phyloP scores from a whole-genome alignment of 2,113 vertebrate species.

The Prolemur simus region DNA sequence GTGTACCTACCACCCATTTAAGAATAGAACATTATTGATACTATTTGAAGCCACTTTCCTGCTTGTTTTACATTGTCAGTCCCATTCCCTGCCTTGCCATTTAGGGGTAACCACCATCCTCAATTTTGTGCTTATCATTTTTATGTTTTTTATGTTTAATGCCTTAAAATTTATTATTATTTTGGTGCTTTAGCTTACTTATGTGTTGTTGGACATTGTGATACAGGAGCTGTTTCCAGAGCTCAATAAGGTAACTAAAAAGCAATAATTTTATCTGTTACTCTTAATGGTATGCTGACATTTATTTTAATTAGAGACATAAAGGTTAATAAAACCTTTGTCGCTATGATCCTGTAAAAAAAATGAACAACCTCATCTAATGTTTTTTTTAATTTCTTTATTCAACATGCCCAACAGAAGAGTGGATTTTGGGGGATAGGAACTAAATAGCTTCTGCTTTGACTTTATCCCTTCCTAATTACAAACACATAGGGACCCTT shows the following conservation, averaged over 20 bases:
- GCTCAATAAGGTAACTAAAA: conserved; percentile 88
- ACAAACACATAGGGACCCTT: not conserved
- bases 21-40: not conserved
- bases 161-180: conserved; percentile 28
- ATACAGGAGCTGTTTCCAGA: conserved; percentile 96
- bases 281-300: not conserved
- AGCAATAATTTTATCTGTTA: conserved; percentile 43
- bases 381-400: conserved; percentile 19
- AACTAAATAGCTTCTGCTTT: not conserved
- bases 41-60: not conserved
- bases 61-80: not conserved
- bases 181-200: conserved; percentile 90
- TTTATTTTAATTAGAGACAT: not conserved
- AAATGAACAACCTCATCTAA: conserved; percentile 8
- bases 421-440: not conserved
- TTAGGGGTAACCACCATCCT: not conserved
- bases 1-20: not conserved
- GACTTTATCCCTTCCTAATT: not conserved
- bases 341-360: not conserved
- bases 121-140: conserved; percentile 22
- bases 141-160: not conserved
- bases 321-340: conserved; percentile 12
- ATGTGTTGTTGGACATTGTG: conserved; percentile 94
- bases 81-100: not conserved
- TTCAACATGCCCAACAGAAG: not conserved